These are phyloP conservation scores for Melanotaenia boesemani DNA, from an alignment of 2,797 vertebrate genomes.

Conservation along the genomic window DNA sequence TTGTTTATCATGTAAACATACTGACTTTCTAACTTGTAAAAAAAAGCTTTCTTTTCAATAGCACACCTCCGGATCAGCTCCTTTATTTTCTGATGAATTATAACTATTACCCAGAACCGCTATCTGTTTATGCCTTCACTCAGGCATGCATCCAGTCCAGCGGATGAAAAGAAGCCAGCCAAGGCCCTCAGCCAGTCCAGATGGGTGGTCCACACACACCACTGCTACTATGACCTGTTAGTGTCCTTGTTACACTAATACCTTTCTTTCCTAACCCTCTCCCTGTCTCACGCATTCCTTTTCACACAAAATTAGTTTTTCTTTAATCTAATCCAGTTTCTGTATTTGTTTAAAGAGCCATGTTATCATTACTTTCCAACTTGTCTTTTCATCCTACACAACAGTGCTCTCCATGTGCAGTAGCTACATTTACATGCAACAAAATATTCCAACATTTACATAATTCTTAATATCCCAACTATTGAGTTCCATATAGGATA, in stretches of 20 bases:
- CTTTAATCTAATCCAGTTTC: background rate
- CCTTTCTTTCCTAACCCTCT: constrained; percentile 19
- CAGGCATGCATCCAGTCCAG: constrained; percentile 49
- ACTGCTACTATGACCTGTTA: constrained; percentile 34
- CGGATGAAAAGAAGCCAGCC: constrained; percentile 41
- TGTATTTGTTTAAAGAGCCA: background rate
- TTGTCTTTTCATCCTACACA: background rate
- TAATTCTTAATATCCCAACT: too few relatives aligned
- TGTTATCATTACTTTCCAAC: background rate
- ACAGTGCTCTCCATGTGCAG: background rate
- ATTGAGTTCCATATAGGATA: too few relatives aligned
- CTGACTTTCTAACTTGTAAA: background rate
- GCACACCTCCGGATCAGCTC: background rate
- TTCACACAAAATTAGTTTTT: background rate
- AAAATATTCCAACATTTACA: too few relatives aligned
- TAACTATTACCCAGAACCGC: constrained; percentile 49
- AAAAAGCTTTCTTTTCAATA: background rate
- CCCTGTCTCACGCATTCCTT: constrained; percentile 30
- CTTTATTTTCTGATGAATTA: constrained; percentile 5
- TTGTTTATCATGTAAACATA: too few relatives aligned
- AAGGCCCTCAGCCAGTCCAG: constrained; percentile 65
- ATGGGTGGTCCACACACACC: constrained; percentile 77
- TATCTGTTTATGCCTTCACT: constrained; percentile 52
- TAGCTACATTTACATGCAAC: background rate
- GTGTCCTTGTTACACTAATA: constrained; percentile 52